Base-by-base conservation (phyloP, 2,797 vertebrate genomes). In the Falco cherrug region DNA sequence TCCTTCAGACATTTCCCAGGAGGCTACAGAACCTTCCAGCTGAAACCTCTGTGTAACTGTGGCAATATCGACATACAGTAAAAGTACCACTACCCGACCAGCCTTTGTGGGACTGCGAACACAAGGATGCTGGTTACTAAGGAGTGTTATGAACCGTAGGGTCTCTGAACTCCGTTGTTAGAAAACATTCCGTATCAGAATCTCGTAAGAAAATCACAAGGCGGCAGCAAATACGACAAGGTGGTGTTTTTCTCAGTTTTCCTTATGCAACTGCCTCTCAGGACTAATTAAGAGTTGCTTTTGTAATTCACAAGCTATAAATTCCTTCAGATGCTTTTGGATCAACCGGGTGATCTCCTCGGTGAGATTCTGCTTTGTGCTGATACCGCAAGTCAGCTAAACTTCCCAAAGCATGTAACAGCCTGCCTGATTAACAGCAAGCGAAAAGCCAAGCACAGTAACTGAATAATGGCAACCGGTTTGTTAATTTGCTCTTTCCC, bases 271-370 rank as follows among this genome's bases (percentile, higher is more conserved):
- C 89, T 87, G 91, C 80, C 98, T 97, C 98, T 95, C 0, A 90
- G 96, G 98, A 96, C 97, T 97, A 97, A 98, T 98, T 98, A 98
- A 98, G 89, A 91, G 89, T 53, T 95, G 93, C 96, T 98, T 97
- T 97, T 97, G 94, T 97, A 98, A 97, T 97, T 98, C 95, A 87
- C 90, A 91, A 93, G 91, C 93, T 96, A 95, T 97, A 96, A 97
- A 97, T 98, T 97, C 95, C 91, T 97, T 96, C 90, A 91, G 48
- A 92, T 83, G 78, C 75, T 95, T 96, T 95, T 95, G 85, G 86
- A 73, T 97, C 95, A 88, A 88, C 81, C 70, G 25, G 91, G 92
- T 97, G 92, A 92, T 93, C 96, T 97, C 92, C 93, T 96, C 4
- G 1, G 89, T 3, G 39, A 92, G 92, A 88, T 84, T 31, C 31